phyloP scores from a whole-genome alignment of 2,113 vertebrate genomes.

The Psittacara wagleri region DNA sequence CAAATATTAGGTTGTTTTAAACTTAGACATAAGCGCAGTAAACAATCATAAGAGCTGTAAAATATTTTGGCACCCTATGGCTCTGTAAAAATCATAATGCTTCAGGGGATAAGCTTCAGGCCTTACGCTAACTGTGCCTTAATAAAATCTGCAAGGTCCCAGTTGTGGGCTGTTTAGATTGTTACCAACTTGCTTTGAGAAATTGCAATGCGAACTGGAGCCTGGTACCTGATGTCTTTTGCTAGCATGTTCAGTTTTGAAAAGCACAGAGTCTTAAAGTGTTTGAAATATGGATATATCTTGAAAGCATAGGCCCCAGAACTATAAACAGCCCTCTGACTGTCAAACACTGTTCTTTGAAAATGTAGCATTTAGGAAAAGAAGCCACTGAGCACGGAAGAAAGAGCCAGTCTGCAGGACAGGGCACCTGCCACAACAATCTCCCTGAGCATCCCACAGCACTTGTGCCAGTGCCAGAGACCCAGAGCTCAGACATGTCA shows the following conservation, averaged over 20 bases:
- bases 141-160: not conserved
- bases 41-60: not conserved
- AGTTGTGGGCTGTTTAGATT: not conserved
- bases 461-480: not conserved
- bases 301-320: not conserved
- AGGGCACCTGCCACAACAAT: accelerated
- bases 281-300: not conserved
- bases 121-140: not conserved
- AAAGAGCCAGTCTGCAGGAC: not conserved
- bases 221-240: not conserved
- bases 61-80: not conserved
- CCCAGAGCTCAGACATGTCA: not conserved
- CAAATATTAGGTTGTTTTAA: not conserved
- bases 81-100: not conserved
- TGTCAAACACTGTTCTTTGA: not conserved
- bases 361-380: not conserved
- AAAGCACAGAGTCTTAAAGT: not conserved
- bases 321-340: accelerated
- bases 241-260: not conserved
- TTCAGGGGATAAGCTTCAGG: not conserved
- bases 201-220: not conserved
- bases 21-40: not conserved
- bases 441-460: not conserved
- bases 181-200: not conserved
- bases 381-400: not conserved